Evolutionary conservation across 2,888 invertebrate genomes (phyloP), one percentile per base, ranked within the genome.

Genomic region (Atethmia centrago): DNA sequence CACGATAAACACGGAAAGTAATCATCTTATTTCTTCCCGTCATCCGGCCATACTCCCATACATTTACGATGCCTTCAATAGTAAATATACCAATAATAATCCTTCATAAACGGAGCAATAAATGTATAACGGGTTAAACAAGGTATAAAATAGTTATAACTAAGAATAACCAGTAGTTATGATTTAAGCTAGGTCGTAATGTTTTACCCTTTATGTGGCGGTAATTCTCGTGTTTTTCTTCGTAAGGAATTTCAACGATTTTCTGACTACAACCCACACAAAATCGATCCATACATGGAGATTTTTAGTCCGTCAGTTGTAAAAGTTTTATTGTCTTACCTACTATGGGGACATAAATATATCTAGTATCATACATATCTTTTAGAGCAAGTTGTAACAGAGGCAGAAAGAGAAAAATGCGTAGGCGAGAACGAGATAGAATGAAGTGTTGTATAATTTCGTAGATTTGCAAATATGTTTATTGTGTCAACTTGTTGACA

Each of bases 51-150:
- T 51, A 63, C 49, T 56, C 49, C 21, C 71, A 56, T n/a, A 56
- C 14, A 19, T 85, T 85, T 77, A 85, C 59, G 71, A 80, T n/a
- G 65, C 49, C 12, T 70, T 67, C 58, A 71, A 71, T 72, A 74
- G 21, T 49, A 71, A 78, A 61, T 49, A 25, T 45, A 28, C 16
- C 25, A 49, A 67, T 61, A 75, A 77, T 67, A 73, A 53, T 64
- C 21, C n/a, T 47, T 70, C 58, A 79, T 85, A 79, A 85, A 82
- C 40, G 3, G n/a, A 42, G 63, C 61, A 77, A 72, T 82, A 83
- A 85, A 82, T 79, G 51, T 64, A 63, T 63, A 79, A 47, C 47
- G 74, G 69, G 73, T 76, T 73, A 61, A 65, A 67, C 64, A 70
- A 58, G 71, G n/a, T 53, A 67, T 83, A 83, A 81, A 81, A 79